Base-by-base conservation (phyloP, 1,140 invertebrate genomes). In the Watersipora subatra region DNA sequence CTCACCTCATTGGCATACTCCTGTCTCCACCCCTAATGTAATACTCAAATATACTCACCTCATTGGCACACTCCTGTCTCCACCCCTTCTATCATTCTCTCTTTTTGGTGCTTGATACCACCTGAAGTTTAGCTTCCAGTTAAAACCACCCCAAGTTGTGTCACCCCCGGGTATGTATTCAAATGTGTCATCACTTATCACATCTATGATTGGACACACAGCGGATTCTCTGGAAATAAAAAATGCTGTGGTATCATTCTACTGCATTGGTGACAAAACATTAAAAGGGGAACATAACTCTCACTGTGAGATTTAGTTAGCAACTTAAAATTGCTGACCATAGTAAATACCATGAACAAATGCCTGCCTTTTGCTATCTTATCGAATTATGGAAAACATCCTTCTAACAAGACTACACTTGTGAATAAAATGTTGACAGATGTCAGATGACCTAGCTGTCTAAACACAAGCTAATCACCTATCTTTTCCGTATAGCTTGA, bases 121-220 rank as follows among this genome's bases (percentile, higher is more conserved):
- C 7, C 84, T 75, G 76, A 97, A 98, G 75, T 95, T 93, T 0
- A 97, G 80, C 67, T 92, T 89, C 93, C 94, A 97, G 77, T 96
- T 97, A 74, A 98, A 95, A 0, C 91, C 94, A 7, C 94, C 95
- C 91, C 92, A 97, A 3, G 76, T 80, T 75, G 76, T 78, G 69
- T 80, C 78, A 2, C 76, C 77, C 0, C 94, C 93, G 7, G 83
- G 82, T 28, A 86, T 82, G 70, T 97, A 97, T 79, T 96, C 92
- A 81, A 98, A 98, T 17, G 90, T 93, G 72, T 96, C 92, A 78
- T 97, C 93, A 64, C 92, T 93, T 72, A 99, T 97, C 24, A 98
- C 93, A 83, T 98, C 93, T 73, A 99, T 97, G 68, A 99, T 95
- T 2, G 93, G 94, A 83, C 93, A 97, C 7, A 95, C 93, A 7